Conservation (phyloP, 2,113 vertebrate genomes). For the Amblyornis subalaris region DNA sequence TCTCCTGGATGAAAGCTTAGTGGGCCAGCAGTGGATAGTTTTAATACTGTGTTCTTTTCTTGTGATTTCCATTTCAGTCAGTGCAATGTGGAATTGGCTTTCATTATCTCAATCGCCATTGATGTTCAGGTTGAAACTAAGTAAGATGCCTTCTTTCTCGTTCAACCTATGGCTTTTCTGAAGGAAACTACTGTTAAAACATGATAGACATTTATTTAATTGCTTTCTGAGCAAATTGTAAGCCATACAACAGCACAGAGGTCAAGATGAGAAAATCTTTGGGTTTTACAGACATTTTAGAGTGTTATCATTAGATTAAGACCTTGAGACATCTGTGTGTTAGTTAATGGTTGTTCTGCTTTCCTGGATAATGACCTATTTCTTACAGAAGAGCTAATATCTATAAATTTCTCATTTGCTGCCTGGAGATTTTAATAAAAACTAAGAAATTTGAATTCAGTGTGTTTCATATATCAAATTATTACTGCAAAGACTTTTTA, state of each 20-base stretch:
- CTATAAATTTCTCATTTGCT: constrained; percentile 53
- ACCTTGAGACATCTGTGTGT: constrained; percentile 20
- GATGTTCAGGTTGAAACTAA: neutral
- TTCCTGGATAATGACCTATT: constrained; percentile 44
- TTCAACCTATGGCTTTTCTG: constrained; percentile 7
- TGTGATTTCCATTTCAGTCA: constrained; percentile 21
- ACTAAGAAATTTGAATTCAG: neutral
- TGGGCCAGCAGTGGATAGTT: neutral
- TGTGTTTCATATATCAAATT: neutral
- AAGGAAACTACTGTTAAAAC: constrained; percentile 9
- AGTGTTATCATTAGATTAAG: constrained; percentile 2
- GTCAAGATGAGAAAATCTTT: constrained; percentile 22
- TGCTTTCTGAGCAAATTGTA: constrained; percentile 22
- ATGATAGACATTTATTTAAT: constrained; percentile 17
- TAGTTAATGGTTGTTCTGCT: neutral
- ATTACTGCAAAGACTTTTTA: neutral
- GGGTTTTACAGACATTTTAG: constrained; percentile 11
- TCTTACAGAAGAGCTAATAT: neutral
- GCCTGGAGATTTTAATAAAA: constrained; percentile 24
- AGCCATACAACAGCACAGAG: neutral
- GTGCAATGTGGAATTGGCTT: neutral
- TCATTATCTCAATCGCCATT: neutral
- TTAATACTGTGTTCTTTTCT: neutral
- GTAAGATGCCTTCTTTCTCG: neutral
- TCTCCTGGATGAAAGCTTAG: neutral